phyloP scores from a whole-genome alignment of 1,140 invertebrate species.

The Triops longicaudatus region DNA sequence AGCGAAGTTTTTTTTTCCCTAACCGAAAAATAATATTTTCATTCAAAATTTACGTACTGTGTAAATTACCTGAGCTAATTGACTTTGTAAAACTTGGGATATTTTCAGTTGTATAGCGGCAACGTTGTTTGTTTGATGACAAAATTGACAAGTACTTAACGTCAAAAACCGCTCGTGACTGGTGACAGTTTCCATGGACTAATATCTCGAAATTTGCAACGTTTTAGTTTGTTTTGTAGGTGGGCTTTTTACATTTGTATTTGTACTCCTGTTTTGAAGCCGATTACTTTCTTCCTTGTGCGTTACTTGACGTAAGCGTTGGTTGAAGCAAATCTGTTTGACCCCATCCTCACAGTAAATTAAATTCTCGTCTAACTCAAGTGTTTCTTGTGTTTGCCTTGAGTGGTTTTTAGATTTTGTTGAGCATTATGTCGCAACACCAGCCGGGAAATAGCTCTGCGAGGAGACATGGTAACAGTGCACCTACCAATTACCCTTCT shows the following conservation, averaged over 20 bases:
- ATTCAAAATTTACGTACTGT: too few species aligned
- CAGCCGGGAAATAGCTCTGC: neutral
- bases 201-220: neutral
- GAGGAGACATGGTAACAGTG: neutral
- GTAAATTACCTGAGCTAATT: too few species aligned
- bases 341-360: neutral
- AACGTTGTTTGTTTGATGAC: conserved; percentile 8
- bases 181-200: neutral
- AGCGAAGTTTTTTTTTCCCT: too few species aligned
- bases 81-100: too few species aligned
- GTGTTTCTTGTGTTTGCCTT: neutral
- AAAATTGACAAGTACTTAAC: neutral
- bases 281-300: neutral
- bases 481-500: neutral
- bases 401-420: neutral
- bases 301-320: neutral
- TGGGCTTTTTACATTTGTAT: neutral
- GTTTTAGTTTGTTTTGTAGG: too few species aligned
- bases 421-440: neutral
- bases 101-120: neutral
- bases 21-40: too few species aligned
- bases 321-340: neutral
- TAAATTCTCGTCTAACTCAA: neutral
- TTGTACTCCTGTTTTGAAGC: neutral
- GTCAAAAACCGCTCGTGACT: neutral